Percentiles rank a stretch among this genome's conserved stretches.
These are phyloP conservation scores for Epizoanthus ramosus DNA, from an alignment of 92 coral and sea anemone species.

Conservation along the genomic window DNA sequence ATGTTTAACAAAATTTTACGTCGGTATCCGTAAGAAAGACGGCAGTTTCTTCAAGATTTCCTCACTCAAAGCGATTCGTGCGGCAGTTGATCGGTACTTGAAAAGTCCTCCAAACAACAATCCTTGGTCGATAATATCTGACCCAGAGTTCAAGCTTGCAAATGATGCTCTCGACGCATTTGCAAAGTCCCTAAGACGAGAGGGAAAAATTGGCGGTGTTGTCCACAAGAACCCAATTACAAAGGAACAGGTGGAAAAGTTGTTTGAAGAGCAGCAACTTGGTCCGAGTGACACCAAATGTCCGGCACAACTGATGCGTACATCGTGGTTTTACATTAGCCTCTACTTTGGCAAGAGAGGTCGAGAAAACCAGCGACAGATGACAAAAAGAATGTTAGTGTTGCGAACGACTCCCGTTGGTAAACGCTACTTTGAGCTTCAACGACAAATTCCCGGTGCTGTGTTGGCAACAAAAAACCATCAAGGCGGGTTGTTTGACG, in stretches of 20 bases:
- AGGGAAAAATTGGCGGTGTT: constrained; percentile 51
- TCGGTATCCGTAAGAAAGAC: too few relatives aligned
- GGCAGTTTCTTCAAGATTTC: too few relatives aligned
- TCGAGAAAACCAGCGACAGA: constrained; percentile 38
- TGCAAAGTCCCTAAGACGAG: constrained; percentile 38
- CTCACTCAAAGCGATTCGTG: too few relatives aligned
- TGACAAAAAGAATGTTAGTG: constrained; percentile 34
- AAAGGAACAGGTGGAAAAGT: constrained; percentile 45
- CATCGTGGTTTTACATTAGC: not conserved
- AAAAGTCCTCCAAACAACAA: too few relatives aligned
- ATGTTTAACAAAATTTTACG: too few relatives aligned
- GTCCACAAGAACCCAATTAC: constrained; percentile 63
- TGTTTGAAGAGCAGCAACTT: constrained; percentile 46
- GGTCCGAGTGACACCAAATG: constrained; percentile 54
- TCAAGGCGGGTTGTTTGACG: constrained; percentile 44
- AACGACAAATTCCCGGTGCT: constrained; percentile 24
- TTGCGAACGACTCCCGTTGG: constrained; percentile 45
- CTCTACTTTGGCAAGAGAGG: constrained; percentile 27
- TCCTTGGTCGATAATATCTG: too few relatives aligned
- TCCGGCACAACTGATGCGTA: constrained; percentile 49
- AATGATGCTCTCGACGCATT: too few relatives aligned
- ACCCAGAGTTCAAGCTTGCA: too few relatives aligned
- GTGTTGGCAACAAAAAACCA: constrained; percentile 49
- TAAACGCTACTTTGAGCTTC: constrained; percentile 53
- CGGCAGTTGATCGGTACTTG: too few relatives aligned